Conservation (phyloP, 2,113 vertebrate species). For the Archocentrus centrarchus region DNA sequence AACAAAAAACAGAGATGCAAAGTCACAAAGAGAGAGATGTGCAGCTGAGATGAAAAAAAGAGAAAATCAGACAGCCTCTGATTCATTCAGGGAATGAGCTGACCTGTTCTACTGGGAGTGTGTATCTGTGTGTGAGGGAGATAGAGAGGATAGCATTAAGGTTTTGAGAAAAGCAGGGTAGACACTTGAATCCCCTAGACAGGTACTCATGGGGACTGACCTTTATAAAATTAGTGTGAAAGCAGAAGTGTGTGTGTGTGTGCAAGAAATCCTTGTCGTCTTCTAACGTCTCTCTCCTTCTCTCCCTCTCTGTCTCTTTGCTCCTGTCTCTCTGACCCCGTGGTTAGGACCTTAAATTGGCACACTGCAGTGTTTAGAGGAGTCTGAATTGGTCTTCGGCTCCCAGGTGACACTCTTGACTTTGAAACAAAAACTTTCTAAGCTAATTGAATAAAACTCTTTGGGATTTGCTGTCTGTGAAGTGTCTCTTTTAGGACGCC, state of each 20-base stretch:
- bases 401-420: slow-evolving; percentile 67
- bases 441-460: slow-evolving; percentile 65
- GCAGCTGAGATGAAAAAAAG: slow-evolving; percentile 7
- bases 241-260: slow-evolving; percentile 36
- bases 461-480: slow-evolving; percentile 37
- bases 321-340: slow-evolving; percentile 49
- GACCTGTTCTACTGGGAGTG: slow-evolving; percentile 25
- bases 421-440: slow-evolving; percentile 73
- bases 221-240: slow-evolving; percentile 70
- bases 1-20: not conserved
- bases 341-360: slow-evolving; percentile 73
- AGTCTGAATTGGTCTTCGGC: slow-evolving; percentile 45
- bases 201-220: slow-evolving; percentile 64
- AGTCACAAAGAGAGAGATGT: slow-evolving; percentile 5
- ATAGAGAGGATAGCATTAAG: slow-evolving; percentile 32
- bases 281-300: slow-evolving; percentile 3
- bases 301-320: slow-evolving; percentile 22
- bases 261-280: not conserved
- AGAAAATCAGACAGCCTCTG: slow-evolving; percentile 16
- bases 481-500: slow-evolving; percentile 38
- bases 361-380: slow-evolving; percentile 55
- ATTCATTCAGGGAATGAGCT: slow-evolving; percentile 56
- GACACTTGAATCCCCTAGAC: slow-evolving; percentile 56
- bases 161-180: slow-evolving; percentile 43
- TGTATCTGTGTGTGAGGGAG: slow-evolving; percentile 15